Conservation (phyloP, 2,888 invertebrate genomes). For the Itoplectis maculator region DNA sequence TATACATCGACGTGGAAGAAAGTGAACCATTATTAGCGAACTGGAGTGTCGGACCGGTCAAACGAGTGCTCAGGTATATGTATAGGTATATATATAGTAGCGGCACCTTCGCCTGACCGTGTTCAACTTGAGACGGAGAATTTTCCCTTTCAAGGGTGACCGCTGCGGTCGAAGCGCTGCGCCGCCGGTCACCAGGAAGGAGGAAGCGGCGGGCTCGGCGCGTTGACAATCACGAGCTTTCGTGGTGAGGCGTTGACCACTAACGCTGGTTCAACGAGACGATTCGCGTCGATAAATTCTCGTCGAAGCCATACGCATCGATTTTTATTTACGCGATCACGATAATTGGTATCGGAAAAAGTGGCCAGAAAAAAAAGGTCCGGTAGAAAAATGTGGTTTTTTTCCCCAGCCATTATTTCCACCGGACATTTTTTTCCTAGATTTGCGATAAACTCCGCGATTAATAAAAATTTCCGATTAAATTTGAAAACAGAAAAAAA, state of each 20-base stretch:
- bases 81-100: constrained; percentile 10
- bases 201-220: constrained; percentile 23
- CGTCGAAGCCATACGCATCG: neutral
- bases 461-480: neutral
- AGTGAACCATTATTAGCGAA: constrained; percentile 4
- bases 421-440: too few relatives aligned
- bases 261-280: neutral
- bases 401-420: too few relatives aligned
- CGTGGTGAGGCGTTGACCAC: constrained; percentile 1
- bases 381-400: too few relatives aligned
- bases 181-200: constrained; percentile 29
- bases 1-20: constrained; percentile 19
- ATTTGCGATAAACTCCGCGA: neutral
- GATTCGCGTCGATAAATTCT: constrained; percentile 9
- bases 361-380: too few relatives aligned
- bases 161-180: constrained; percentile 20
- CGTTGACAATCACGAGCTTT: constrained; percentile 37
- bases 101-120: constrained; percentile 48
- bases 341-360: too few relatives aligned
- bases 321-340: too few relatives aligned
- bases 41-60: constrained; percentile 12
- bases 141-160: constrained; percentile 65
- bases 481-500: too few relatives aligned
- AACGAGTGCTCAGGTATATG: neutral
- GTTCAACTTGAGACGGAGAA: constrained; percentile 58